Evolutionary conservation across 2,113 vertebrate species (phyloP), one percentile per base, ranked within the genome.

Genomic region (Orycteropus afer): DNA sequence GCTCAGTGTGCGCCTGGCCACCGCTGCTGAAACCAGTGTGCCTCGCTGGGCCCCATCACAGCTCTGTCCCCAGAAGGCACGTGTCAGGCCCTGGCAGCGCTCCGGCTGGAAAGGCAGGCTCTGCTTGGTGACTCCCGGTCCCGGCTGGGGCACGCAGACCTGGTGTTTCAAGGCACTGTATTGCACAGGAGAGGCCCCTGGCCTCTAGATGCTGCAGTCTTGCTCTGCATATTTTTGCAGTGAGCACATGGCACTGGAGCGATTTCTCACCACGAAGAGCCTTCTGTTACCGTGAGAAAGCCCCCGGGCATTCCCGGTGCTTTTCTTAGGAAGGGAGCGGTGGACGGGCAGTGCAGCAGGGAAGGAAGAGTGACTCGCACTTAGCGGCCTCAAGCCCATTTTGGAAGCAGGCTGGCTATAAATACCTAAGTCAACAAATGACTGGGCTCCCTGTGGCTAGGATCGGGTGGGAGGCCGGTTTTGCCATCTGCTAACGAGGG

Each of bases 171-270:
- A 95, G 79, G 78, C 7, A 10, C 63, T 17, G 0, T 15, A 9
- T 77, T 49, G 25, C 29, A 8, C 29, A 20, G 47, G 20, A 88
- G 65, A 57, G 55, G 82, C 88, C 42, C 78, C 87, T 83, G 71
- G 82, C 89, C 82, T 69, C 73, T 57, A n/a, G 51, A 63, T 67
- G 8, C 13, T 71, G 84, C 83, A 47, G 57, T 74, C 86, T 90
- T 69, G 67, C 55, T 90, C 47, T 80, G 53, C 82, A 93, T 89
- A 77, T 92, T 89, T 95, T 91, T 92, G 93, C 82, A 49, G 10
- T 80, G 96, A 96, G 90, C 87, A 61, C 82, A 61, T 59, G 82
- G 85, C 34, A 63, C 73, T 88, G 85, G 34, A 63, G 37, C 42
- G 77, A 53, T 89, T 92, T 88, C 86, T 51, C 42, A 53, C 47